A percentile compares a stretch with the other conserved stretches of the same genome.
These are phyloP conservation scores for Drosophila subobscura DNA, from an alignment of 1,140 invertebrate species.

Conservation along the genomic window DNA sequence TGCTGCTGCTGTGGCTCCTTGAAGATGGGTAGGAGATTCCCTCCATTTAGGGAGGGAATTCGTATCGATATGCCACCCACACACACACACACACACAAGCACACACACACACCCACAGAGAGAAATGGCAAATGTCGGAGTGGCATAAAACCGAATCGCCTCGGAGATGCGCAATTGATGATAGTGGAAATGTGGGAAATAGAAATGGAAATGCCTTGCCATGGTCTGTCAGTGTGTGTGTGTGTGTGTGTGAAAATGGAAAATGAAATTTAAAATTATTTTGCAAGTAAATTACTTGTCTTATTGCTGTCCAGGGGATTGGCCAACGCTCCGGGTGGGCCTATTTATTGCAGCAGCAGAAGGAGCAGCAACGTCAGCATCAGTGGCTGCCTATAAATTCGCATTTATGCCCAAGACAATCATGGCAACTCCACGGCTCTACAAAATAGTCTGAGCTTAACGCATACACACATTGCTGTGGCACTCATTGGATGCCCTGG, in stretches of 20 bases:
- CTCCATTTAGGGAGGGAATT: too few relatives aligned
- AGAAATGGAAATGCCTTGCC: too few relatives aligned
- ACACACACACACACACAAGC: slow-evolving; percentile 15
- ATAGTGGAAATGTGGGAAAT: slow-evolving; percentile 48
- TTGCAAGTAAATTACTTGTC: slow-evolving; percentile 81
- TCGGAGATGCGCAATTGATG: slow-evolving; percentile 71
- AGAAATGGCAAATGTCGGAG: slow-evolving; percentile 42
- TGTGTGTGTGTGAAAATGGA: slow-evolving; percentile 27
- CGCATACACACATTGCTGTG: too few relatives aligned
- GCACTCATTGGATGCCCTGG: slow-evolving; percentile 3
- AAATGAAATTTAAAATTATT: slow-evolving; percentile 82
- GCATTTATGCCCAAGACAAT: slow-evolving; percentile 79
- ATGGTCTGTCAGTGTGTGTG: background rate
- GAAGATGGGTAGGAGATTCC: background rate
- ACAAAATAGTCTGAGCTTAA: too few relatives aligned
- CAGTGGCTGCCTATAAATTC: slow-evolving; percentile 69
- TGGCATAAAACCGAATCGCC: slow-evolving; percentile 66
- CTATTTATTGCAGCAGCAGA: slow-evolving; percentile 59
- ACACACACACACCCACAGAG: slow-evolving; percentile 50
- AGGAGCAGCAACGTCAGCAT: slow-evolving; percentile 22
- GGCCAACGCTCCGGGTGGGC: slow-evolving; percentile 28
- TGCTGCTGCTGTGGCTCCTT: slow-evolving; percentile 1
- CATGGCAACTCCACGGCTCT: slow-evolving; percentile 43
- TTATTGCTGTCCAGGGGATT: slow-evolving; percentile 79
- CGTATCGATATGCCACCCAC: background rate